Evolutionary conservation across 2,113 vertebrate genomes (phyloP), one percentile per base, ranked within the genome.

Genomic region (Anhinga anhinga): DNA sequence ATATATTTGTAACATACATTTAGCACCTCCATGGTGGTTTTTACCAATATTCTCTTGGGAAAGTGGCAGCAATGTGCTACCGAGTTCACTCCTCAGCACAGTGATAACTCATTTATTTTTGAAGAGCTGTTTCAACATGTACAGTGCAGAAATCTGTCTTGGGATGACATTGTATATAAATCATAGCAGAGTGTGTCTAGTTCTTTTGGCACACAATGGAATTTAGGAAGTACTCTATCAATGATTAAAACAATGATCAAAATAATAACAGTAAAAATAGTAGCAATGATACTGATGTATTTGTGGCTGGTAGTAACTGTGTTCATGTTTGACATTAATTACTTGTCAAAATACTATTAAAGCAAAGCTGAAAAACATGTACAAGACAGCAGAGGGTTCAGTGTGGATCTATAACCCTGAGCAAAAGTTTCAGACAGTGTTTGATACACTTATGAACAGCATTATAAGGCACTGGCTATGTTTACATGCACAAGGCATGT

Each of bases 241-340:
- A 23, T 58, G 61, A 89, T 94, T 95, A 95, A 97, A 95, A 79
- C 82, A 94, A 69, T 44, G 50, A 97, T 93, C 79, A 78, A 82
- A 95, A 87, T 65, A 91, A 82, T 67, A 76, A 70, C 21, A 65
- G 70, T 72, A 58, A 79, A 81, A 96, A 76, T 86, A 92, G 83
- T 58, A 93, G 85, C 52, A 96, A 32, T 70, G 44, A 79, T 77
- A 83, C 45, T 88, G 85, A 88, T 92, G 59, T 63, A 36, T 95
- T 74, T 95, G 69, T 92, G 72, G 17, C 81, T 95, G 88, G 52
- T 79, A 72, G 83, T 86, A 93, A 49, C 38, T 40, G 89, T 45
- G 25, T 78, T n/a, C 36, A 91, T 45, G 25, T 78, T n/a, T 95
- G 93, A 89, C 77, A 50, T 82, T 42, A 76, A 91, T 88, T 85